phyloP scores from a whole-genome alignment of 2,113 vertebrate genomes.

The Anhinga rufa region DNA sequence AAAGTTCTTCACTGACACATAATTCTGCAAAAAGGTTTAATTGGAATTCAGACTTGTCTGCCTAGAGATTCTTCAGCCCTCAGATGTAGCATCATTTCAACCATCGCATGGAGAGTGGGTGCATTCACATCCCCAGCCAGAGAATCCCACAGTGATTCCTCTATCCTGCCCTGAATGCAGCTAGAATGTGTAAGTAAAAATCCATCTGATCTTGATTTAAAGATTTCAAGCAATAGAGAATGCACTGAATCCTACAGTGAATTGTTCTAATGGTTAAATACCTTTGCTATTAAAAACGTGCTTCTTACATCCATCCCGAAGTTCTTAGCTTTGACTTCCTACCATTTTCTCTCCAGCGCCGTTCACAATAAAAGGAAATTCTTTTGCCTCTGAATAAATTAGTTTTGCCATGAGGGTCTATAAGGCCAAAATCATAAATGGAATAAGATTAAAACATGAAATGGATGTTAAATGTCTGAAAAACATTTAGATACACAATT shows the following conservation, averaged over 20 bases:
- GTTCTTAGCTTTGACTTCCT: constrained; percentile 11
- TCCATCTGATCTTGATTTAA: not conserved
- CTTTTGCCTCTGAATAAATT: not conserved
- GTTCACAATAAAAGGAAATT: constrained; percentile 47
- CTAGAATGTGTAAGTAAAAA: not conserved
- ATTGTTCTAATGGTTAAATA: not conserved
- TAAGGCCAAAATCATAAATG: not conserved
- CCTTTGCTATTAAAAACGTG: not conserved
- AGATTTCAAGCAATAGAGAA: not conserved
- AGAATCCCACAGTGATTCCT: not conserved
- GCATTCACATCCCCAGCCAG: not conserved
- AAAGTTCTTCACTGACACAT: not conserved
- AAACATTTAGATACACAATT: not conserved
- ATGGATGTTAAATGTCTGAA: not conserved
- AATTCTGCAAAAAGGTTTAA: rapidly evolving
- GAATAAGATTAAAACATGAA: not conserved
- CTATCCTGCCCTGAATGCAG: not conserved
- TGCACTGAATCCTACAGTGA: not conserved
- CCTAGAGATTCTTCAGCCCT: not conserved
- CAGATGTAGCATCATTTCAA: not conserved
- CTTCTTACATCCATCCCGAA: not conserved
- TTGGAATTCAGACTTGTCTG: not conserved
- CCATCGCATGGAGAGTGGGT: not conserved
- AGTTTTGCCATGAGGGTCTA: not conserved
- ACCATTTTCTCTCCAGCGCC: not conserved